Evolutionary conservation across 2,888 invertebrate species (phyloP), one percentile per base, ranked within the genome.

Genomic region (Drosophila merina): DNA sequence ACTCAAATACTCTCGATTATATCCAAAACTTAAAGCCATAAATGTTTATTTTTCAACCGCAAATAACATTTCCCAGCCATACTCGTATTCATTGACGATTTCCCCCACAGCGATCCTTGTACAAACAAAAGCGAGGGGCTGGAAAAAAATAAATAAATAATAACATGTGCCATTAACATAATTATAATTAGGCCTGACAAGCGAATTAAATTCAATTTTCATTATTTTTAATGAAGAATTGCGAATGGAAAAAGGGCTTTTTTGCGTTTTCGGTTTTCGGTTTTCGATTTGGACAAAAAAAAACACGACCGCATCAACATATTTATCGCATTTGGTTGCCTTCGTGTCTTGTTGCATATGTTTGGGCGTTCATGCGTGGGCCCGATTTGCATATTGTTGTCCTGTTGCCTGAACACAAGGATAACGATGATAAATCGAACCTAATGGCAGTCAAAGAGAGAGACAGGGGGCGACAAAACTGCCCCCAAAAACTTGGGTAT

Each of bases 151-250:
- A 42, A 42, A 14, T 14, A 42, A 42, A 42, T 77, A 59, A 70
- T 47, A 83, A 83, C 75, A 77, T 75, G 69, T 59, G 66, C 75
- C 75, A 86, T 83, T 80, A 72, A 77, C 75, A 72, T 79, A 86
- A 86, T 83, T 80, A 86, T 77, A 80, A 86, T 80, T 80, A 72
- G 86, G 57, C 48, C 48, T 66, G 86, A 79, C 86, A 82, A 72
- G 72, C 74, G 49, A 73, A 79, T 76, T 68, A 66, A 82, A 86
- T 79, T 81, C 77, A 71, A 83, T 84, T 80, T 67, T 75, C 79
- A 81, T 84, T 81, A 75, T 68, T 68, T 81, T 80, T 75, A 84
- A 78, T 78, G 77, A 76, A 77, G 71, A 54, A 51, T 50, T 38
- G 50, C 38, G 9, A 14, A 38, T 6, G 9, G 5, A 31, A 31